Conservation (phyloP, 2,797 vertebrate species). For the Clarias pachynema region DNA sequence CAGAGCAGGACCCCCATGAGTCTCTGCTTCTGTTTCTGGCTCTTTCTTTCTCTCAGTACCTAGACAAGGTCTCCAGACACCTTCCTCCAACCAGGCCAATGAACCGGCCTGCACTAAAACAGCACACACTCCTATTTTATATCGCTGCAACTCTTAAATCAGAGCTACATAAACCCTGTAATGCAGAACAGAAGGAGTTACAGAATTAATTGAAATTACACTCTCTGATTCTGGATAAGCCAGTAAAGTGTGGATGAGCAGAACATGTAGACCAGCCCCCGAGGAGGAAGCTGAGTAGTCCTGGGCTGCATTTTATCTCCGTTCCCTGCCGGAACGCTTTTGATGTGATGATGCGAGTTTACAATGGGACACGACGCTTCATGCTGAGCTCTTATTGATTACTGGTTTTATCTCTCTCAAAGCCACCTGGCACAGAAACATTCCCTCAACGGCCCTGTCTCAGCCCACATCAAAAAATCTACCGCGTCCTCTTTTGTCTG, state of each 20-base stretch:
- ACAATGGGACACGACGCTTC: slow-evolving; percentile 47
- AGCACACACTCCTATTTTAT: slow-evolving; percentile 65
- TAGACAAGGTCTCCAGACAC: slow-evolving; percentile 78
- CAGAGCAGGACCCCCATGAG: slow-evolving; percentile 71
- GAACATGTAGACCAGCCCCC: slow-evolving; percentile 25
- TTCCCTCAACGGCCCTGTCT: background rate
- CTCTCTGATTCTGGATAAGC: slow-evolving; percentile 35
- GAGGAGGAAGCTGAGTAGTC: slow-evolving; percentile 15
- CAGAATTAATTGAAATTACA: slow-evolving; percentile 37
- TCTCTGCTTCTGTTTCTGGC: slow-evolving; percentile 69
- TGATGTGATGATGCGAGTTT: slow-evolving; percentile 53
- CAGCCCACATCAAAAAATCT: slow-evolving; percentile 13
- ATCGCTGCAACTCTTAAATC: slow-evolving; percentile 48
- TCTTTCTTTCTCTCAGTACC: slow-evolving; percentile 65
- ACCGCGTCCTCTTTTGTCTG: background rate
- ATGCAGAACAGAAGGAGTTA: slow-evolving; percentile 14
- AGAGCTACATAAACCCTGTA: slow-evolving; percentile 20
- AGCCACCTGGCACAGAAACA: slow-evolving; percentile 43
- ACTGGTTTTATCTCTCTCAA: slow-evolving; percentile 56
- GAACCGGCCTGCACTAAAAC: slow-evolving; percentile 74
- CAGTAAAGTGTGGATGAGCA: slow-evolving; percentile 32
- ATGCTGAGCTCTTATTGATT: slow-evolving; percentile 49
- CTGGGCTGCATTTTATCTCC: slow-evolving; percentile 43
- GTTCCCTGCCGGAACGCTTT: slow-evolving; percentile 53
- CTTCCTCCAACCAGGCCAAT: slow-evolving; percentile 64